A percentile compares a stretch with the other conserved stretches of the same genome.
Evolutionary conservation across 2,113 vertebrate genomes (phyloP).

Genomic region (Turnix velox): DNA sequence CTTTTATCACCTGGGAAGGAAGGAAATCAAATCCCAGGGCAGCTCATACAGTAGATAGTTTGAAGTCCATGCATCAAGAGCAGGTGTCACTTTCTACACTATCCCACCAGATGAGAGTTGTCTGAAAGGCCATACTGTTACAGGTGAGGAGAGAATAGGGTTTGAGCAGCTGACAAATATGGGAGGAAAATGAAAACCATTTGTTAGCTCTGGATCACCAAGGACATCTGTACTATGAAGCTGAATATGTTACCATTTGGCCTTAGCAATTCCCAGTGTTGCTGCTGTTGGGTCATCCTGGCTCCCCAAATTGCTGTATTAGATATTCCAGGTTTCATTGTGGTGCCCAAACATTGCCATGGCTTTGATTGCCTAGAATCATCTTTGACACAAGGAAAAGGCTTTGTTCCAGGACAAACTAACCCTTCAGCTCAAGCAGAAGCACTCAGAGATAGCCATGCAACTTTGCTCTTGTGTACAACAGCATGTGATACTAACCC

Average conservation of each 20-base stretch:
- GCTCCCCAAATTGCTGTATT: background rate
- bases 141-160: background rate
- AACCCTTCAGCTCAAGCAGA: background rate
- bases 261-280: background rate
- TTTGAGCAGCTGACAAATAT: background rate
- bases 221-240: background rate
- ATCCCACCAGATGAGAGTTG: background rate
- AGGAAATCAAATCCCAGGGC: background rate
- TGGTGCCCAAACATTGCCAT: background rate
- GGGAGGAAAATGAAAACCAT: background rate
- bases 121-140: background rate
- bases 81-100: background rate
- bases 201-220: background rate
- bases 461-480: background rate
- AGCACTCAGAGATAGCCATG: background rate
- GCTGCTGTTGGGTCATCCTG: background rate
- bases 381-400: background rate
- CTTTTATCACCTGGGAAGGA: background rate
- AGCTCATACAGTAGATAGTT: background rate
- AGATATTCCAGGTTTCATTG: background rate
- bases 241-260: background rate
- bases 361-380: background rate
- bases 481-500: fast-evolving
- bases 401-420: background rate
- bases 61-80: background rate